phyloP scores from a whole-genome alignment of 2,888 invertebrate genomes.

The Corbicula japonica region DNA sequence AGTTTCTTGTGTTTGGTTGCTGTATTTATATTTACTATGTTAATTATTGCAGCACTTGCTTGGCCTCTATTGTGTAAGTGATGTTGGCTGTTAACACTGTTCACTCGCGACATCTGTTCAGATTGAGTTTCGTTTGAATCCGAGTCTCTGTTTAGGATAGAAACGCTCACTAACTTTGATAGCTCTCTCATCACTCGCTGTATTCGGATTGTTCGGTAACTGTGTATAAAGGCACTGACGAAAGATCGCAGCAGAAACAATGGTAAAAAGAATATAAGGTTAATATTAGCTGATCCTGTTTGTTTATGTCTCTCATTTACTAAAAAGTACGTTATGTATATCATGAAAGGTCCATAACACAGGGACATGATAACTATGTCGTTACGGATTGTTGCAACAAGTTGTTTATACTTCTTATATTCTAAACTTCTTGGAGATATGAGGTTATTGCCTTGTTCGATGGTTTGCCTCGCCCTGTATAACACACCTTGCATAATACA shows the following conservation, averaged over 20 bases:
- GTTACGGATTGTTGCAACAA: slow-evolving; percentile 67
- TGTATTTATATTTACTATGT: too few relatives aligned
- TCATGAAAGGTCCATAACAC: slow-evolving; percentile 74
- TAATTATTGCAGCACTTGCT: too few relatives aligned
- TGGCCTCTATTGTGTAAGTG: too few relatives aligned
- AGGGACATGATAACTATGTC: slow-evolving; percentile 71
- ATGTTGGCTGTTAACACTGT: slow-evolving; percentile 18
- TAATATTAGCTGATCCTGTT: slow-evolving; percentile 44
- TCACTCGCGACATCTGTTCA: slow-evolving; percentile 11
- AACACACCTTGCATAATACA: slow-evolving; percentile 62
- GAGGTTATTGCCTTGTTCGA: slow-evolving; percentile 49
- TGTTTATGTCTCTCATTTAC: slow-evolving; percentile 50
- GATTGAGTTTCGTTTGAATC: slow-evolving; percentile 16
- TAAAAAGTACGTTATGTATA: slow-evolving; percentile 70
- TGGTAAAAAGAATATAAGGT: slow-evolving; percentile 72
- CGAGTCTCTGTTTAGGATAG: slow-evolving; percentile 11
- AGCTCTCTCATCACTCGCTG: slow-evolving; percentile 62
- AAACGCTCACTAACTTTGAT: slow-evolving; percentile 23
- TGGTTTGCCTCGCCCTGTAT: slow-evolving; percentile 26
- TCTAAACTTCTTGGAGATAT: slow-evolving; percentile 64
- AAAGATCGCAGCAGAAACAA: slow-evolving; percentile 75
- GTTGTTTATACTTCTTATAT: slow-evolving; percentile 66
- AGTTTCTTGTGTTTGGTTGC: slow-evolving; percentile 5
- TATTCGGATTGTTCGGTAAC: slow-evolving; percentile 70
- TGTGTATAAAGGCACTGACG: slow-evolving; percentile 73